Evolutionary conservation across 2,888 invertebrate genomes (phyloP), one percentile per base, ranked within the genome.

Genomic region (Drosophila merina): DNA sequence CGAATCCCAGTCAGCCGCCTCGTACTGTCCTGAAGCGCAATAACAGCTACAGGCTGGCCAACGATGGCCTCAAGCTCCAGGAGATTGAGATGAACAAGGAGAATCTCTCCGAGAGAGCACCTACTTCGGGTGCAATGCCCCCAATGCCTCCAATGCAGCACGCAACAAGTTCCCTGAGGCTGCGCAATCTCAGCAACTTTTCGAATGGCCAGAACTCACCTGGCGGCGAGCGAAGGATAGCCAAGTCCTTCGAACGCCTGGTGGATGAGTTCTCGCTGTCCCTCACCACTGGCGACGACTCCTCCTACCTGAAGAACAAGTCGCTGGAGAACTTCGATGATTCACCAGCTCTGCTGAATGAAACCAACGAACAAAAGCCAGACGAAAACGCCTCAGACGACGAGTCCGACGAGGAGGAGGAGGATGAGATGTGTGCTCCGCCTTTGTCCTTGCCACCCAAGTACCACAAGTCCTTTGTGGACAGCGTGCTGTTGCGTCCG

Each of bases 1-100:
- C 77, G 74, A 72, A 49, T 70, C 56, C 66, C 73, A 42, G 38
- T 57, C 74, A 72, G 63, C 12, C 72, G 49, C 10, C 74, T 42
- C 89, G 88, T 47, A 76, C 84, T 47, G 89, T 89, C 33, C 76
- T 96, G 49, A 96, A 96, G 91, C 95, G 97, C 68, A 96, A 96
- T 90, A 96, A 97, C 90, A 97, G 96, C 92, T 97, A 97, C 90
- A 94, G 96, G 75, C 93, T 96, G 91, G 97, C 97, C 12, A 96
- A 96, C 91, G 90, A 89, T 50, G 90, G 89, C 60, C 75, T 91
- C 26, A 89, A 90, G 78, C 79, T 94, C 36, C 36, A 5, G n/a
- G 36, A 36, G 36, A 36, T 36, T 94, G 76, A 94, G 94, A 79
- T 85, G 84, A 90, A 90, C 68, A 90, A 88, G 73, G 90, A 90